Base-by-base conservation (phyloP, 2,113 vertebrate species). In the Trematomus loennbergii region DNA sequence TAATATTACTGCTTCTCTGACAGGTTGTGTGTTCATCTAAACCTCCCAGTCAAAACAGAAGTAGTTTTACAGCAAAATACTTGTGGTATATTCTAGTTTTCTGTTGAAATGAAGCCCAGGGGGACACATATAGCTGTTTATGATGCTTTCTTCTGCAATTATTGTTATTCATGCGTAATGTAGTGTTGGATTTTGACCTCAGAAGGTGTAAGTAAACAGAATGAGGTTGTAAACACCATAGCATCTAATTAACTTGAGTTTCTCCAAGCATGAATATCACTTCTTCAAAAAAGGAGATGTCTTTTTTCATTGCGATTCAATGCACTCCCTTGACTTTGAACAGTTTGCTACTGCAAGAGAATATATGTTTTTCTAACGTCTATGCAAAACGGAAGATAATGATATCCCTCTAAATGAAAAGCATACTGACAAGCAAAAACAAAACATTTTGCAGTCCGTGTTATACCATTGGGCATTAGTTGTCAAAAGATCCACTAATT, bases 401-500 rank as follows among this genome's bases (percentile, higher is more conserved):
- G 36, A 81, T 67, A 43, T 18, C 29, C 0, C 9, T 11, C 25
- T 75, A 78, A 87, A 81, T 76, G 61, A 54, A 70, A 74, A 64
- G 63, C 17, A 69, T 29, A 59, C n/a, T 40, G 22, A 64, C 74
- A 33, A 72, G 43, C 40, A 75, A 75, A 75, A 58, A 64, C 12
- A 66, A 79, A 81, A 77, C 53, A 66, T 81, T 72, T 75, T 81
- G 60, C 78, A 63, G 62, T 71, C 20, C 46, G 2, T 73, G 64
- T 74, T 77, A 66, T 55, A 72, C 67, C 62, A 29, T 5, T 54
- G 48, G 73, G 72, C 29, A 80, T 82, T 86, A 54, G 22, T 65
- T 85, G 83, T 90, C 81, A 77, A 76, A 87, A 66, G 46, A 77
- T 81, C 6, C 48, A 77, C 69, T 87, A 83, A 90, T 91, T 91